Evolutionary conservation across 2,888 invertebrate species (phyloP), one percentile per base, ranked within the genome.

Genomic region (Leucophora obtusa): DNA sequence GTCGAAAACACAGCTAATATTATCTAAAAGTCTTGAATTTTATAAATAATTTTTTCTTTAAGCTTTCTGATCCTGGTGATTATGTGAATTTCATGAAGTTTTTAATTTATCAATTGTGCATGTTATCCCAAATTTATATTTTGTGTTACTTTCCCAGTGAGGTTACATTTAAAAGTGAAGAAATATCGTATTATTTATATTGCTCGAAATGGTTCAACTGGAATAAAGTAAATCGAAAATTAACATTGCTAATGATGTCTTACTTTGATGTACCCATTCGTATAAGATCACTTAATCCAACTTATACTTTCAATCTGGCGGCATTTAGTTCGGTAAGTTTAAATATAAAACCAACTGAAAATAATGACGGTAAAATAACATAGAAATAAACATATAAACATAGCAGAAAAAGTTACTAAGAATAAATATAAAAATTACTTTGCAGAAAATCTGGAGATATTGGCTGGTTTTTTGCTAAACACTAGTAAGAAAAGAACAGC

Each of bases 321-420:
- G 85, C 87, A 7, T 88, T 88, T 75, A 83, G 87, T 51, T 86
- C 89, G 73, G 89, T 88, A 85, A 83, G 86, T 73, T 28, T 17
- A 33, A 24, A 24, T 28, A 8, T 11, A 43, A 47, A 21, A 43
- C 7, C 2, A 24, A 3, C 5, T 24, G 5, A 24, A n/a, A n/a
- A n/a, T n/a, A n/a, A n/a, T n/a, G n/a, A n/a, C n/a, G n/a, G n/a
- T n/a, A n/a, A n/a, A n/a, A n/a, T n/a, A n/a, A n/a, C n/a, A n/a
- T n/a, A n/a, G n/a, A n/a, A n/a, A n/a, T n/a, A n/a, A n/a, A n/a
- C n/a, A n/a, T n/a, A n/a, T n/a, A n/a, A n/a, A n/a, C n/a, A n/a
- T n/a, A n/a, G n/a, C n/a, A n/a, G n/a, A n/a, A n/a, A n/a, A n/a
- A n/a, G n/a, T n/a, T n/a, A n/a, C n/a, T n/a, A n/a, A n/a, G n/a